Conservation (phyloP, 2,888 invertebrate genomes). For the Philopedon plagiatum region DNA sequence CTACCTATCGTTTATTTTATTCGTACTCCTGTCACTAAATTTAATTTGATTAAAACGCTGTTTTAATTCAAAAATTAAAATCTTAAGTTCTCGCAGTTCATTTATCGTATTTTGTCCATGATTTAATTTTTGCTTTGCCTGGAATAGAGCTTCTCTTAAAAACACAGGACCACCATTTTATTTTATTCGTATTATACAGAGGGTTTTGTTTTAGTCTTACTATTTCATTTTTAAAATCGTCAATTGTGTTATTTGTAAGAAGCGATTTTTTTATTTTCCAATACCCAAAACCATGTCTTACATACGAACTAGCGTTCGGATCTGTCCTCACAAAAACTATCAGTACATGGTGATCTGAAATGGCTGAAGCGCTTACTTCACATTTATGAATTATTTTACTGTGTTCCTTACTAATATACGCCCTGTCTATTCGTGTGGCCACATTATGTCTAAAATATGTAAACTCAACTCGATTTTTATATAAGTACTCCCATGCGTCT, state of each 20-base stretch:
- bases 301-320: neutral
- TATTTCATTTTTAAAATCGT: constrained; percentile 10
- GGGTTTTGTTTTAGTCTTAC: constrained; percentile 1
- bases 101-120: neutral
- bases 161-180: constrained; percentile 11
- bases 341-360: no score
- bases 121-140: constrained; percentile 7
- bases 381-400: no score
- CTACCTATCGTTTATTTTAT: neutral
- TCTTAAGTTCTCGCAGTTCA: constrained; percentile 2
- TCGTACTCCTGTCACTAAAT: neutral
- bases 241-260: neutral
- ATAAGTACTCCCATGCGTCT: no score
- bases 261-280: constrained; percentile 10
- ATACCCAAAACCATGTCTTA: constrained; percentile 14
- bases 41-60: neutral
- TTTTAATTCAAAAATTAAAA: neutral
- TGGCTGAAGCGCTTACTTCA: no score
- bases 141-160: constrained; percentile 8
- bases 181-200: constrained; percentile 5
- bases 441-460: constrained; percentile 17
- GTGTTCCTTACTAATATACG: constrained; percentile 1
- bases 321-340: neutral
- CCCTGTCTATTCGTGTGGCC: constrained; percentile 30
- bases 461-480: constrained; percentile 22